Conservation (phyloP, 2,113 vertebrate genomes). For the Salvelinus alpinus region DNA sequence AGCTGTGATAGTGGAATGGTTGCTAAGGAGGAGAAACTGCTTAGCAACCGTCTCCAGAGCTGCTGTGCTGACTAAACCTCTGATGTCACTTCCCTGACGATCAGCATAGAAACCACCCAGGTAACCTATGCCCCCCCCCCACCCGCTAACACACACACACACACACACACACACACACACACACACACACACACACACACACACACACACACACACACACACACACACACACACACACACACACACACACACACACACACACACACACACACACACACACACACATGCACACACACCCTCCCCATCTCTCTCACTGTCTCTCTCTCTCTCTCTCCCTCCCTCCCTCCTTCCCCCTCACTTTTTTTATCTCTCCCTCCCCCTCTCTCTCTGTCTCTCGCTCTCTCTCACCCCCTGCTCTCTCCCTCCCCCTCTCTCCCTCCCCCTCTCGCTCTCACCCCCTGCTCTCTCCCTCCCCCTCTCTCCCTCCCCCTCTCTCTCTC, state of each 20-base stretch:
- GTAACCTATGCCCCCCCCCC: neutral
- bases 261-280: too few species aligned
- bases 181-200: too few species aligned
- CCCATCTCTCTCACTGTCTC: neutral
- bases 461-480: neutral
- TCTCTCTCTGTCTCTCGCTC: neutral
- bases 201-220: too few species aligned
- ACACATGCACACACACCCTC: conserved; percentile 2
- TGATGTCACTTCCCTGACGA: conserved; percentile 68
- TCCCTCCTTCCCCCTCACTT: conserved; percentile 6
- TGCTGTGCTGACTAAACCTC: conserved; percentile 66
- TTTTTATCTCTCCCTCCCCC: too few species aligned
- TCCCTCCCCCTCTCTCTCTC: conserved; percentile 44
- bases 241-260: too few species aligned
- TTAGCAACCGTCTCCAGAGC: conserved; percentile 76
- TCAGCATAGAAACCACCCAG: conserved; percentile 55
- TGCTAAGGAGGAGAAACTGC: conserved; percentile 76
- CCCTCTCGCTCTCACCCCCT: neutral
- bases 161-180: conserved; percentile 29
- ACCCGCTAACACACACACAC: conserved; percentile 13
- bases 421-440: too few species aligned
- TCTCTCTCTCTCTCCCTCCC: neutral
- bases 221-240: too few species aligned
- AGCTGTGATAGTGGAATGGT: conserved; percentile 59
- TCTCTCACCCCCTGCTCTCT: neutral